Conservation (phyloP, 1,140 invertebrate species). For the Ooceraea biroi region DNA sequence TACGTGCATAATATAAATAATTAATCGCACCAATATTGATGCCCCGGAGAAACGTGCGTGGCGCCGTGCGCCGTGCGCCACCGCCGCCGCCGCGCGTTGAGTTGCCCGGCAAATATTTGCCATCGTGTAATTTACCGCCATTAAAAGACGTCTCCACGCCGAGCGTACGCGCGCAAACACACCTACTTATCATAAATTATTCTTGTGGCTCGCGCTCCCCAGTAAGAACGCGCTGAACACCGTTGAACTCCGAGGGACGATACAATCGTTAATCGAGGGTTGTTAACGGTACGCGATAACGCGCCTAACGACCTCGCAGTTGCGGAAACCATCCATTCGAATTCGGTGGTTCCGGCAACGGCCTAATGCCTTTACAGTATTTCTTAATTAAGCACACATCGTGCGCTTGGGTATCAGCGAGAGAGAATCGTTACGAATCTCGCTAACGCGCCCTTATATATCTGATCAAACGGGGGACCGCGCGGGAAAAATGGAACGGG, state of each 20-base stretch:
- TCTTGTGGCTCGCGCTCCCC: conserved; percentile 32
- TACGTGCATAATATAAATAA: conserved; percentile 58
- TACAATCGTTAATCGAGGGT: conserved; percentile 68
- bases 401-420: not conserved
- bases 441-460: conserved; percentile 7
- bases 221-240: conserved; percentile 17
- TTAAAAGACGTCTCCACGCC: conserved; percentile 46
- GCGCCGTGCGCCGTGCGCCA: no score
- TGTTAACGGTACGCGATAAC: conserved; percentile 72
- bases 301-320: conserved; percentile 62
- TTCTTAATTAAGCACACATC: conserved; percentile 68
- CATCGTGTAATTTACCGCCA: conserved; percentile 56
- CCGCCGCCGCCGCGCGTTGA: not conserved
- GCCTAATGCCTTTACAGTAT: conserved; percentile 66
- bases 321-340: conserved; percentile 75
- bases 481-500: not conserved
- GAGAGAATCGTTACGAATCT: conserved; percentile 41
- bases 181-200: conserved; percentile 55
- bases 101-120: conserved; percentile 54
- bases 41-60: conserved; percentile 23
- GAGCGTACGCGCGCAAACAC: conserved; percentile 32
- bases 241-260: conserved; percentile 43
- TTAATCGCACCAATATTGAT: conserved; percentile 71
- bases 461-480: conserved; percentile 11
- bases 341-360: conserved; percentile 70